phyloP scores from a whole-genome alignment of 2,797 vertebrate species.

The Enteromius paludinosus region DNA sequence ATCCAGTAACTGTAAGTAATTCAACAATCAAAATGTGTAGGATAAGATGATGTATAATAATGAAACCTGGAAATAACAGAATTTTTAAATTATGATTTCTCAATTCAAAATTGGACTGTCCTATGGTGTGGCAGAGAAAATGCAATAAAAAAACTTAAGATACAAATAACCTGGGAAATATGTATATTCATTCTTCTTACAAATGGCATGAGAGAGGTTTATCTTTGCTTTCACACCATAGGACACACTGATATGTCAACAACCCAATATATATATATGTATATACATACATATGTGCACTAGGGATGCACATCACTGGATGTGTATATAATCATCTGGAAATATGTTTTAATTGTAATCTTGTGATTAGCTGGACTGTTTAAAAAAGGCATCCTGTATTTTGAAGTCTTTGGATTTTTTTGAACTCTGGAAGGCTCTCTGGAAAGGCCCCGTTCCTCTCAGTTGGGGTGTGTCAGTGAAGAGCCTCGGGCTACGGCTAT shows the following conservation, averaged over 20 bases:
- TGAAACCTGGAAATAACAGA: neutral
- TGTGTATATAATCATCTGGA: neutral
- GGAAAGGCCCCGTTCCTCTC: constrained; percentile 9
- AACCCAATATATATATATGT: neutral
- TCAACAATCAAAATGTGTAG: neutral
- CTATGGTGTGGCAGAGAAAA: no score
- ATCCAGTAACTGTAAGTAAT: neutral
- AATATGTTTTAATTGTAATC: neutral
- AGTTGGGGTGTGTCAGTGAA: constrained; percentile 43
- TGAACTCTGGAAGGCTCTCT: neutral
- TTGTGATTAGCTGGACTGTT: neutral
- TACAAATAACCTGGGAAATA: no score
- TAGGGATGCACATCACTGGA: no score
- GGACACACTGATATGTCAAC: no score
- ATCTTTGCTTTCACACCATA: no score
- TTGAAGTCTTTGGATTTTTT: no score
- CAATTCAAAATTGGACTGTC: no score
- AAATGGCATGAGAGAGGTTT: no score
- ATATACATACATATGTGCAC: no score
- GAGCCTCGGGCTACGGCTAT: constrained; percentile 18
- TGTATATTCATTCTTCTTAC: no score
- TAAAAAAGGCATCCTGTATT: neutral
- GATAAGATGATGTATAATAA: neutral
- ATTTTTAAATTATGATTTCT: no score
- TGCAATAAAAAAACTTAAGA: no score